Evolutionary conservation across 2,797 vertebrate species (phyloP), one percentile per base, ranked within the genome.

Genomic region (Peromyscus melanophrys): DNA sequence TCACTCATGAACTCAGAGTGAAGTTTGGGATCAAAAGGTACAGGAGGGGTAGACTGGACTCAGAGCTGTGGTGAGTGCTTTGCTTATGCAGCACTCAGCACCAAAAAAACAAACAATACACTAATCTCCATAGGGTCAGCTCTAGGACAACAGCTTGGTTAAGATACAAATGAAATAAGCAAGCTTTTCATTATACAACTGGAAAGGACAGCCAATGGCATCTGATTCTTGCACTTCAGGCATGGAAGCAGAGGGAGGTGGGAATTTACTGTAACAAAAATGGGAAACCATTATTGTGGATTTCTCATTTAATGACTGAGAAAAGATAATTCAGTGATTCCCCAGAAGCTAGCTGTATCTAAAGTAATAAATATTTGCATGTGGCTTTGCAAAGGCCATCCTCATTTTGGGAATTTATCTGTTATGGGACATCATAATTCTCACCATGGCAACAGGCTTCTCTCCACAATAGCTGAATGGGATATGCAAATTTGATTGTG

Each of bases 281-380:
- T n/a, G 14, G n/a, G 25, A 90, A 92, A 65, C 49, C 34, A 61
- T 3, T 4, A 29, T n/a, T 57, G 83, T 23, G 69, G 17, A 71
- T 14, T 67, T 95, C 40, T 93, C 43, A 55, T 94, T 7, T 63
- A 89, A 92, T 25, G 31, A 89, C 5, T 37, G 9, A 71, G 31
- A 16, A 80, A 88, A 97, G 8, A 27, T 29, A 71, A 92, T 31
- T 46, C 16, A 17, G 4, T 40, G 59, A 63, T 93, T 83, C 59
- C 25, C 6, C 43, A 55, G 80, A 13, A 91, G n/a, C 52, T 83
- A 77, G 27, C 4, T 93, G 29, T 75, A 83, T 69, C 40, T 93
- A 83, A 76, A 17, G 77, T 94, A 94, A 91, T 91, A 92, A 93
- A 89, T 94, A 96, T 86, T 96, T 90, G 94, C 86, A 37, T 75